Evolutionary conservation across 2,113 vertebrate species (phyloP).

Genomic region (Nothocercus julius): DNA sequence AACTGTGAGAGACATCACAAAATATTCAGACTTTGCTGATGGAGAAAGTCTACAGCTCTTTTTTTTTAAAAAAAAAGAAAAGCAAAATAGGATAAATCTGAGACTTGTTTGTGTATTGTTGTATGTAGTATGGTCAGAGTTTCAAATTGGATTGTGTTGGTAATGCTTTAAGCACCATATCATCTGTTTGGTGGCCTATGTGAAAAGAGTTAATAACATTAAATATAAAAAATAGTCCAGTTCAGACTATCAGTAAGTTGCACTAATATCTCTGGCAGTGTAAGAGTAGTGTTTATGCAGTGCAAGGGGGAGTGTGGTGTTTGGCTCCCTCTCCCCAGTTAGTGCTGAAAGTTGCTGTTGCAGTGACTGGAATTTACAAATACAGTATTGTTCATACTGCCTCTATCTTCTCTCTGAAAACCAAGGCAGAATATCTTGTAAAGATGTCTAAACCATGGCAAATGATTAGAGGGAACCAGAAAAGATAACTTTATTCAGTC

Average conservation of each 20-base stretch:
- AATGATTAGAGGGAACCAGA: neutral
- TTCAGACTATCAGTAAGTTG: neutral
- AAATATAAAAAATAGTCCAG: neutral
- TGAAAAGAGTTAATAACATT: neutral
- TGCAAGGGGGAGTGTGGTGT: no score
- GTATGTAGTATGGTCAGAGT: neutral
- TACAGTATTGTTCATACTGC: neutral
- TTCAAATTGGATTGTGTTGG: neutral
- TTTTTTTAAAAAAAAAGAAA: neutral
- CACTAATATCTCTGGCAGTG: neutral
- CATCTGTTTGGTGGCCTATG: neutral
- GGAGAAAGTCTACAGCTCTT: neutral
- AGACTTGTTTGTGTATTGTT: neutral
- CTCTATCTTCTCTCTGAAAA: neutral
- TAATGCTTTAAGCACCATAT: neutral
- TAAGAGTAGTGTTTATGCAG: neutral
- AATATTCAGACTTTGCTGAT: neutral
- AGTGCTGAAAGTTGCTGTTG: neutral
- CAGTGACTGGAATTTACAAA: neutral
- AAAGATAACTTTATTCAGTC: neutral
- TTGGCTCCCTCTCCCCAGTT: neutral
- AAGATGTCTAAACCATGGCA: neutral
- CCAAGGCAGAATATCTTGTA: neutral
- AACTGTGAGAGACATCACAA: neutral
- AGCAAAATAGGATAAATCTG: neutral